phyloP scores from a whole-genome alignment of 2,113 vertebrate species.

The Poeciliopsis occidentalis region DNA sequence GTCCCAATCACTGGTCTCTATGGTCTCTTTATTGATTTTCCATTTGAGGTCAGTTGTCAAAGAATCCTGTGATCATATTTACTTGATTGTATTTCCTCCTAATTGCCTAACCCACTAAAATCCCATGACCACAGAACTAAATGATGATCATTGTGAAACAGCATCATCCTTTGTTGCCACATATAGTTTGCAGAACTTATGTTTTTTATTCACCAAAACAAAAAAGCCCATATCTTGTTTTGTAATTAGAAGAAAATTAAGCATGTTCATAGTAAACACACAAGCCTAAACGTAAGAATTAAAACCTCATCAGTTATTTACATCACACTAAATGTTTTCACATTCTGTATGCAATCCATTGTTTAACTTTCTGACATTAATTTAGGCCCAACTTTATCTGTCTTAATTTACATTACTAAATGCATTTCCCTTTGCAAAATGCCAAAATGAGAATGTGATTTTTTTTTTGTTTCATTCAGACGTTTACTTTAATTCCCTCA shows the following conservation, averaged over 20 bases:
- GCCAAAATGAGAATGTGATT: too few species aligned
- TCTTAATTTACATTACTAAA: too few species aligned
- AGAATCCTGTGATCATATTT: slow-evolving; percentile 69
- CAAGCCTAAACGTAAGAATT: background rate
- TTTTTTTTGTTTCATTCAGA: too few species aligned
- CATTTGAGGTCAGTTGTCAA: slow-evolving; percentile 59
- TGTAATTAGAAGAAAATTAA: background rate
- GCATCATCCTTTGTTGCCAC: slow-evolving; percentile 34
- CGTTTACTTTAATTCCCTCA: too few species aligned
- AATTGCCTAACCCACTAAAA: slow-evolving; percentile 44
- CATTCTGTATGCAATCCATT: background rate
- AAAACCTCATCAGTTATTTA: background rate
- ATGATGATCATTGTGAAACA: slow-evolving; percentile 42
- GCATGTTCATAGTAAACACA: background rate
- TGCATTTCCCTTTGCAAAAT: too few species aligned
- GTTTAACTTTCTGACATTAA: background rate
- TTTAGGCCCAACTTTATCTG: too few species aligned
- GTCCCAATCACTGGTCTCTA: slow-evolving; percentile 64
- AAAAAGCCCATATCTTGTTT: background rate
- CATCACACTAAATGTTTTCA: background rate
- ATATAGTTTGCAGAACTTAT: slow-evolving; percentile 7
- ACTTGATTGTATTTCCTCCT: slow-evolving; percentile 63
- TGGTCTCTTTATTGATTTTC: slow-evolving; percentile 41
- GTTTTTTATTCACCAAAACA: background rate
- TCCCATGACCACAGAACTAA: slow-evolving; percentile 60